Evolutionary conservation across 64 coral and sea anemone genomes (phyloP).

Genomic region (Dendronephthya gigantea): DNA sequence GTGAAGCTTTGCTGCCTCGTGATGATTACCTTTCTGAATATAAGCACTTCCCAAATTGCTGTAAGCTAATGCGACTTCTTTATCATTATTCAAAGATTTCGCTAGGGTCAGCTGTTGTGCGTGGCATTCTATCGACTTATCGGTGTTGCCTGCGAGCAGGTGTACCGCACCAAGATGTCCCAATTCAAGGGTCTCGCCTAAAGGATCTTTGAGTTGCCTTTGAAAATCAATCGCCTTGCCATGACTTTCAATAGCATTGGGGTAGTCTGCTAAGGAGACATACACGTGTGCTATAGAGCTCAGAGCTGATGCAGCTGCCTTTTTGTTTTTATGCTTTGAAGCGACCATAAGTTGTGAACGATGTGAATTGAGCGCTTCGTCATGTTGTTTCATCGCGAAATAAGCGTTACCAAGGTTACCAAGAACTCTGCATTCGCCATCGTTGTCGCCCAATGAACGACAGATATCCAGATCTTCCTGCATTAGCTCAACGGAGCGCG

Average conservation of each 20-base stretch:
- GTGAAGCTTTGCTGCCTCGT: conserved; percentile 72
- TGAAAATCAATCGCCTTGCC: conserved; percentile 6
- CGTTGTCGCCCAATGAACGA: not conserved
- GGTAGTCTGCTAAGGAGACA: not conserved
- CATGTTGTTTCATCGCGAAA: not conserved
- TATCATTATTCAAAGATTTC: conserved; percentile 18
- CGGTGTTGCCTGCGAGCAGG: not conserved
- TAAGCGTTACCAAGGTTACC: conserved; percentile 10
- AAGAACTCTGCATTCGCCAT: conserved; percentile 13
- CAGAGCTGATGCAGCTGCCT: not conserved
- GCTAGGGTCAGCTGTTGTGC: not conserved
- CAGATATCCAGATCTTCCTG: conserved; percentile 15
- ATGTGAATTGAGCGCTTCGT: not conserved
- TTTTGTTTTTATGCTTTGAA: conserved; percentile 1
- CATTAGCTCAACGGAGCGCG: not conserved
- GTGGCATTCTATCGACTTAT: not conserved
- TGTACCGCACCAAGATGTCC: not conserved
- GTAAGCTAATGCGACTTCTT: conserved; percentile 71
- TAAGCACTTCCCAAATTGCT: conserved; percentile 86
- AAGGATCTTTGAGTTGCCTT: not conserved
- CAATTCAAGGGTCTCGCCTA: not conserved
- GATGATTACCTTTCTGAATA: conserved; percentile 72
- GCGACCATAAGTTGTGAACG: not conserved
- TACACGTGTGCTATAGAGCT: not conserved
- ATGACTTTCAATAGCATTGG: not conserved